Conservation (phyloP, 2,113 vertebrate genomes). For the Strix aluco region DNA sequence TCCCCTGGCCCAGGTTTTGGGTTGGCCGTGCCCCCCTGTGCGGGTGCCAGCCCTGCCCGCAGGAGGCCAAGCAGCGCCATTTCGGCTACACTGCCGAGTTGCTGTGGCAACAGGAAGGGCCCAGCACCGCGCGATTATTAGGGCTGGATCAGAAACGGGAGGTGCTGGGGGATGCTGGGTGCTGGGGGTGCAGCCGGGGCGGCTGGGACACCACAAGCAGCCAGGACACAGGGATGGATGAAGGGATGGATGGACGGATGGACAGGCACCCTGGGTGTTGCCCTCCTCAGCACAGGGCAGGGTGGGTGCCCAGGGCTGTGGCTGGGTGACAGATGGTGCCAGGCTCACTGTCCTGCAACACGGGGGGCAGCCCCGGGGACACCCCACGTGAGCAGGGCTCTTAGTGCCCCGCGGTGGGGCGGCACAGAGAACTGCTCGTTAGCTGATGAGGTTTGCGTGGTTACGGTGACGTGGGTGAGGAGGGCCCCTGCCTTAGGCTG, state of each 20-base stretch:
- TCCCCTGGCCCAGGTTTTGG: background rate
- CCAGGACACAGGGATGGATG: background rate
- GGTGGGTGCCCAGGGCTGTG: background rate
- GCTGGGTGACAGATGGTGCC: background rate
- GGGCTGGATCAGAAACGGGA: background rate
- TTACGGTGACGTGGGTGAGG: fast-evolving
- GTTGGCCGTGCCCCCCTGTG: background rate
- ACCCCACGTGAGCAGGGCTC: fast-evolving
- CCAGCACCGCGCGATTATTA: background rate
- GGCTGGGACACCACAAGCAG: background rate
- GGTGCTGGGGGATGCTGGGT: background rate
- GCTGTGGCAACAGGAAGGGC: conserved; percentile 16
- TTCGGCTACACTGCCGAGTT: background rate
- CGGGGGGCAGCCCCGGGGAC: too few species aligned
- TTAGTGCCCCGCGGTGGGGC: fast-evolving
- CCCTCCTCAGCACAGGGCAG: fast-evolving
- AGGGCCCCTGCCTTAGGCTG: background rate
- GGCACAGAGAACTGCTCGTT: background rate
- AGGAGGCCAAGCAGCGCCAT: background rate
- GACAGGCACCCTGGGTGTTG: background rate
- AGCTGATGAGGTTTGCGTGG: background rate
- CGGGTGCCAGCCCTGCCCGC: background rate
- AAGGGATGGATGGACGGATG: fast-evolving
- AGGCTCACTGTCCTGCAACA: fast-evolving
- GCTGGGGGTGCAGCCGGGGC: fast-evolving